phyloP scores from a whole-genome alignment of 2,888 invertebrate species.

The Nomada ferruginata region DNA sequence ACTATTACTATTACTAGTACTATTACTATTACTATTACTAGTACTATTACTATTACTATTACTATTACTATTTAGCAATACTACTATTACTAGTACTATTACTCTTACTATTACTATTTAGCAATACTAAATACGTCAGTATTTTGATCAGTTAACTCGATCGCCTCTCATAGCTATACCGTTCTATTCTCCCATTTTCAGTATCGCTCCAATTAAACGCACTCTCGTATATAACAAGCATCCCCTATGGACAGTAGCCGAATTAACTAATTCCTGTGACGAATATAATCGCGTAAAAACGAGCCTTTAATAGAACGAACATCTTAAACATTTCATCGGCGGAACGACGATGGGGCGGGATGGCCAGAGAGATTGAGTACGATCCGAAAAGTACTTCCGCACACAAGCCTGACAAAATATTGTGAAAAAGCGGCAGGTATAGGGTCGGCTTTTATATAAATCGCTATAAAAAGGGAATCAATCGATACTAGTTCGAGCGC shows the following conservation, averaged over 20 bases:
- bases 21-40: too few species aligned
- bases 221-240: too few species aligned
- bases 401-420: conserved; percentile 69
- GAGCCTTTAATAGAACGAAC: conserved; percentile 5
- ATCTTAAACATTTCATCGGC: neutral
- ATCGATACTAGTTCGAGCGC: conserved; percentile 2
- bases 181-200: too few species aligned
- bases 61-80: too few species aligned
- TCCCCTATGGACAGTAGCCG: neutral
- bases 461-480: conserved; percentile 35
- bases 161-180: too few species aligned
- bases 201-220: too few species aligned
- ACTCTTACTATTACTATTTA: too few species aligned
- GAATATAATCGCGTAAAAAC: neutral
- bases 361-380: conserved; percentile 36
- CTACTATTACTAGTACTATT: too few species aligned
- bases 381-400: conserved; percentile 54
- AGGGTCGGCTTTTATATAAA: conserved; percentile 49
- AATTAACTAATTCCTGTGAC: neutral
- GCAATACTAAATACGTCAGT: too few species aligned
- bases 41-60: too few species aligned
- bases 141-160: too few species aligned
- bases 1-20: too few species aligned
- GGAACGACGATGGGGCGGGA: conserved; percentile 43
- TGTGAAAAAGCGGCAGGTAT: conserved; percentile 61